phyloP scores from a whole-genome alignment of 2,888 invertebrate genomes.

The Acanthococcus lagerstroemiae region DNA sequence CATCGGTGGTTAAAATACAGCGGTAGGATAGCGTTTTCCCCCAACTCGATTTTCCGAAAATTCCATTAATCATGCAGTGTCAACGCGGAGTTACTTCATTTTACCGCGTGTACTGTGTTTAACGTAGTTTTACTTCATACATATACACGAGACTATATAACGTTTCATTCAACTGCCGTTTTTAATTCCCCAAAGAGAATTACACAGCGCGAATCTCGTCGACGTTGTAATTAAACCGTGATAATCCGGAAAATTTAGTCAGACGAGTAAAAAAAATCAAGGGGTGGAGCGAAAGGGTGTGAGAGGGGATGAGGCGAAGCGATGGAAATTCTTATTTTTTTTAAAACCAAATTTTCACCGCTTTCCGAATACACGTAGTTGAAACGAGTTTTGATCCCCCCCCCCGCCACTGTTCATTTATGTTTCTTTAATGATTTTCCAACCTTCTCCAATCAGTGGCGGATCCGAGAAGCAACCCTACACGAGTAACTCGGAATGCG shows the following conservation, averaged over 20 bases:
- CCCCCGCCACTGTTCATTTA: too few species aligned
- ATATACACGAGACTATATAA: too few species aligned
- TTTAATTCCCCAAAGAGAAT: slow-evolving; percentile 26
- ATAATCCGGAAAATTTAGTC: slow-evolving; percentile 24
- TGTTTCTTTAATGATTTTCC: too few species aligned
- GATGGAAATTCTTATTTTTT: not conserved
- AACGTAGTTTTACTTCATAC: too few species aligned
- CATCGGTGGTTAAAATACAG: slow-evolving; percentile 17
- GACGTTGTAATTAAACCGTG: slow-evolving; percentile 22
- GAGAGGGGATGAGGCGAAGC: not conserved
- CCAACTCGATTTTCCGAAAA: slow-evolving; percentile 18
- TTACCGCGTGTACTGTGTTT: slow-evolving; percentile 1
- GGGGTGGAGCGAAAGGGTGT: not conserved
- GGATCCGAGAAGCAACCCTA: too few species aligned
- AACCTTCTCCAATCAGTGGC: too few species aligned
- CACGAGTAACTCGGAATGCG: too few species aligned
- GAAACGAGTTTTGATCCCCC: too few species aligned
- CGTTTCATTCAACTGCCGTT: not conserved
- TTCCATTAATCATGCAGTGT: slow-evolving; percentile 28
- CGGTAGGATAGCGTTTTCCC: slow-evolving; percentile 2
- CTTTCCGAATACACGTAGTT: not conserved
- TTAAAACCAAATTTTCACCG: not conserved
- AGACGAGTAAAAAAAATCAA: not conserved
- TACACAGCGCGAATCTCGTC: slow-evolving; percentile 22
- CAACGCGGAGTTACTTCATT: slow-evolving; percentile 26